Conservation (phyloP, 2,113 vertebrate genomes). For the mouse (Mus musculus) region DNA sequence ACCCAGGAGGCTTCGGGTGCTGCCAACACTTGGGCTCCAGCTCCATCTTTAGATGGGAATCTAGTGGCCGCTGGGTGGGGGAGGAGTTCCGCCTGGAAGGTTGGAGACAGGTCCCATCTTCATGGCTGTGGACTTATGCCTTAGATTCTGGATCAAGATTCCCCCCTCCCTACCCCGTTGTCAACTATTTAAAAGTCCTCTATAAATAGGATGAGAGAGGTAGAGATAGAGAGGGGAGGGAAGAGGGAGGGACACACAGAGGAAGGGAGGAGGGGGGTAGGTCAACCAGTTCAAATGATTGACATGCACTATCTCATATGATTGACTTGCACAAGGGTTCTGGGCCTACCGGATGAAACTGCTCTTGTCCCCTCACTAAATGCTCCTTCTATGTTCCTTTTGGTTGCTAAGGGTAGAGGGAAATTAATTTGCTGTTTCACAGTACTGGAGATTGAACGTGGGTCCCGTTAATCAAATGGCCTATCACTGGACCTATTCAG, state of each 20-base stretch:
- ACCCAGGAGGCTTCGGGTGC: slow-evolving; percentile 72
- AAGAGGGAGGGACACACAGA: neutral
- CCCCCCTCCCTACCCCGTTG: neutral
- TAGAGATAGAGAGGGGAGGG: too few species aligned
- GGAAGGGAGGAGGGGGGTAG: too few species aligned
- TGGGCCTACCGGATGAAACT: neutral
- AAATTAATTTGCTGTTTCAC: neutral
- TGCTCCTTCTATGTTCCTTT: neutral
- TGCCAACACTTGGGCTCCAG: slow-evolving; percentile 55
- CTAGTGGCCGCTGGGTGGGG: rapidly evolving
- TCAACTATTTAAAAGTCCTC: neutral
- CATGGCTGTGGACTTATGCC: neutral
- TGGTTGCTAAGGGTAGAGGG: neutral
- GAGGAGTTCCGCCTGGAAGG: rapidly evolving
- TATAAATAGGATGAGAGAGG: neutral
- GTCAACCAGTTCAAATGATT: neutral
- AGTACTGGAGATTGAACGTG: neutral
- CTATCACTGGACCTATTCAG: neutral
- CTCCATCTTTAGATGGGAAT: neutral
- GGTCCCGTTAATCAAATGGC: neutral
- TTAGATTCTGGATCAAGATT: neutral
- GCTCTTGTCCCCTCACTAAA: neutral
- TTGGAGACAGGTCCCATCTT: neutral
- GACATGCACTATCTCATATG: neutral
- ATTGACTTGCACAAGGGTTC: neutral